Base-by-base conservation (phyloP, 2,888 invertebrate species). In the Xestia sexstrigata region DNA sequence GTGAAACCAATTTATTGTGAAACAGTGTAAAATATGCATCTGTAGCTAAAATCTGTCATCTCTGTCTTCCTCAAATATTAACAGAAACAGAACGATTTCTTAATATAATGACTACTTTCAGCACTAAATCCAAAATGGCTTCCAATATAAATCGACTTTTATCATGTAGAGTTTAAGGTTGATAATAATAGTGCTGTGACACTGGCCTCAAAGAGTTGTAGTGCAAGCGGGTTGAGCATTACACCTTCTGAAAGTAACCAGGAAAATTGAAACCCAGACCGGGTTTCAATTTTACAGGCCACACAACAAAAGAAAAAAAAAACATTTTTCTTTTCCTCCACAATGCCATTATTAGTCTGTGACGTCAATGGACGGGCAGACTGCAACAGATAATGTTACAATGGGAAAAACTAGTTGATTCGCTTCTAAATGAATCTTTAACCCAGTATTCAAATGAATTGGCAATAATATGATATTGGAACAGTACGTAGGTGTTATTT, bases 301-400 rank as follows among this genome's bases (percentile, higher is more conserved):
- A 42, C 9, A 42, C 1, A 42, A 70, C 35, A 42, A 78, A 55
- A 58, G 17, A 66, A 65, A 6, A 20, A 15, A 20, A 17, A 7
- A 58, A 39, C n/a, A n/a, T n/a, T n/a, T 23, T 55, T 47, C 1
- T 65, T 85, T 86, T 78, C 78, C 70, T 81, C 15, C 7, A 42
- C 42, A n/a, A 67, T 65, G 39, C 45, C 74, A 76, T 67, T 80
- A 49, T 67, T 65, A 58, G 55, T 63, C 11, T 42, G 30, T 87
- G 85, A 85, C 79, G 77, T 86, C 68, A 72, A 47, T 13, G 47
- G 47, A 47, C 5, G 20, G n/a, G 8, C 42, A 39, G 42, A 83
- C 84, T 74, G 39, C 74, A 76, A 65, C 3, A n/a, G 35, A 47
- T 67, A 70, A 68, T 42, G 67, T 67, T 45, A 52, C 62, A 76